phyloP scores from a whole-genome alignment of 1,140 invertebrate genomes.

The Hyles euphorbiae region DNA sequence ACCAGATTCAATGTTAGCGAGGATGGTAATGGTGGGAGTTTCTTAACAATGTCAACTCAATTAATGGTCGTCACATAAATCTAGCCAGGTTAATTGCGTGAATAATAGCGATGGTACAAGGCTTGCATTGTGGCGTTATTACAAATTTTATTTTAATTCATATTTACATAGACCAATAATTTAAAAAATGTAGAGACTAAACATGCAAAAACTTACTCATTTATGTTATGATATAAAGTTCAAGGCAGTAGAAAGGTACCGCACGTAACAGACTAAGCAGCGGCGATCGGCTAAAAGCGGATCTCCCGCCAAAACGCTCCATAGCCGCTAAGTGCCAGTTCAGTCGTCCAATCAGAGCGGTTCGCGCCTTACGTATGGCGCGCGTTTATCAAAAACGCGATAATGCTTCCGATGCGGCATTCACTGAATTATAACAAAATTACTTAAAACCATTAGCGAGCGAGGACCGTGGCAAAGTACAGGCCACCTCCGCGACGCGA shows the following conservation, averaged over 20 bases:
- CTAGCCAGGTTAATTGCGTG: too few species aligned
- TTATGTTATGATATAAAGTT: conserved; percentile 12
- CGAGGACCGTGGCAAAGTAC: conserved; percentile 36
- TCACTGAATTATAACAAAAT: conserved; percentile 56
- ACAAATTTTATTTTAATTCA: too few species aligned
- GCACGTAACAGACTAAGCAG: conserved; percentile 6
- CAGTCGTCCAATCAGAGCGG: conserved; percentile 55
- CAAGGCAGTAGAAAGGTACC: conserved; percentile 21
- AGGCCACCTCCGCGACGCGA: conserved; percentile 38
- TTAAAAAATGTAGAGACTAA: too few species aligned
- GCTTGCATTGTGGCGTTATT: too few species aligned
- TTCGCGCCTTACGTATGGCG: conserved; percentile 53
- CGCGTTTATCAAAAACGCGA: conserved; percentile 59
- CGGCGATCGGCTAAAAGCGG: conserved; percentile 20
- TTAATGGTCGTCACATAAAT: too few species aligned
- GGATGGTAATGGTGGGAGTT: too few species aligned
- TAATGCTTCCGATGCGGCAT: conserved; percentile 38
- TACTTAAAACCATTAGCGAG: conserved; percentile 49
- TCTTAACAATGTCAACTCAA: too few species aligned
- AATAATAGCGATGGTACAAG: too few species aligned
- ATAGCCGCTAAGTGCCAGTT: conserved; percentile 21
- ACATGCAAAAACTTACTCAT: too few species aligned
- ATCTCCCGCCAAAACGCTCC: conserved; percentile 52
- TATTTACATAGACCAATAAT: too few species aligned
- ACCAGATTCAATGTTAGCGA: too few species aligned